Conservation (phyloP, 1,140 invertebrate species). For the Neotoxoptera formosana region DNA sequence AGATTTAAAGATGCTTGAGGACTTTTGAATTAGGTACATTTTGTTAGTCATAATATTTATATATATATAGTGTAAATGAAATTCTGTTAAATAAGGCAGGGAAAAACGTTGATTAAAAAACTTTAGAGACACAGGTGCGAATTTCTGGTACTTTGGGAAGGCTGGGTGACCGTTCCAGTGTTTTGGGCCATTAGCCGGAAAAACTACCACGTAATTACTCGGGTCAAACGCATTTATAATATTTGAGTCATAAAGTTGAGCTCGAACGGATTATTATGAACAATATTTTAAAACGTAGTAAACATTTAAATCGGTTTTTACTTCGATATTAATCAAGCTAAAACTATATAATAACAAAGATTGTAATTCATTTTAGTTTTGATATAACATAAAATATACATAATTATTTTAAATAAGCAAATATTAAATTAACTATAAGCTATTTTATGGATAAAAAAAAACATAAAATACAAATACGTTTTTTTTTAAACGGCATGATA, state of each 20-base stretch:
- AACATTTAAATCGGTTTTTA: slow-evolving; percentile 25
- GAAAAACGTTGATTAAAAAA: slow-evolving; percentile 34
- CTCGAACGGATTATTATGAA: slow-evolving; percentile 23
- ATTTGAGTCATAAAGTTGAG: slow-evolving; percentile 18
- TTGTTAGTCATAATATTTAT: neutral
- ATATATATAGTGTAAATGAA: neutral
- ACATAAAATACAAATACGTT: neutral
- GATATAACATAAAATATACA: neutral
- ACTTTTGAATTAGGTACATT: neutral
- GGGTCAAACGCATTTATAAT: slow-evolving; percentile 36
- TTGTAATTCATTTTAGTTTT: neutral
- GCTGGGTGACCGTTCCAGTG: slow-evolving; percentile 2
- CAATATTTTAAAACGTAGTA: slow-evolving; percentile 17
- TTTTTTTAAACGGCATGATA: no score
- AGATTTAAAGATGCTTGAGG: neutral
- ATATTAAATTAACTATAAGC: neutral
- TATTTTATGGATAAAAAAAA: neutral
- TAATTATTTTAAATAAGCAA: neutral
- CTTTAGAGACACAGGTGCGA: slow-evolving; percentile 34
- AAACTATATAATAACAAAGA: neutral
- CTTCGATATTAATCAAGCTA: neutral
- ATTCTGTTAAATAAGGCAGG: neutral
- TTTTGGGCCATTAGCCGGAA: slow-evolving; percentile 42
- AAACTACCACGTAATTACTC: slow-evolving; percentile 46
- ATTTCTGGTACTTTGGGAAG: slow-evolving; percentile 8